Evolutionary conservation across 2,113 vertebrate genomes (phyloP).

Genomic region (Chaetops frenatus): DNA sequence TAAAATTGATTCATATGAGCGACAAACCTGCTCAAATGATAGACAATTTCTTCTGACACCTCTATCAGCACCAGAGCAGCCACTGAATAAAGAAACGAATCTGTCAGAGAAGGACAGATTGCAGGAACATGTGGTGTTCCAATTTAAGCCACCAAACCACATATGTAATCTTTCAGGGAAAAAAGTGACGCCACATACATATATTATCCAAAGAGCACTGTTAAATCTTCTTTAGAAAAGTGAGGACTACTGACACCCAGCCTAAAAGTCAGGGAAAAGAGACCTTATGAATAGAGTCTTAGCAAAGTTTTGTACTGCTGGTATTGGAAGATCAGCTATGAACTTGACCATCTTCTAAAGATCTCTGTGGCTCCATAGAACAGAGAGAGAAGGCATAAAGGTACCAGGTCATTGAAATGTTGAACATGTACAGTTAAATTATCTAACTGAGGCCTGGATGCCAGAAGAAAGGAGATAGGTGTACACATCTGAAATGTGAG

Average conservation of each 20-base stretch:
- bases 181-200: not conserved
- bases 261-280: not conserved
- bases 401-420: not conserved
- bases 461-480: not conserved
- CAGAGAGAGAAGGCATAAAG: not conserved
- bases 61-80: constrained; percentile 14
- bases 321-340: not conserved
- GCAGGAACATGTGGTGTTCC: not conserved
- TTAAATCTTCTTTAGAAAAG: not conserved
- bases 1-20: constrained; percentile 22
- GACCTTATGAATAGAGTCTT: not conserved
- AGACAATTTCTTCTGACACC: constrained; percentile 29
- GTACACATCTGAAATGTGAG: not conserved
- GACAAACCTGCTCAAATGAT: not conserved
- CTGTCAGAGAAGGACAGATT: constrained; percentile 23
- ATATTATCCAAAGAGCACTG: not conserved
- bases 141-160: constrained; percentile 2
- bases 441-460: not conserved
- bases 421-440: not conserved
- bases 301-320: not conserved
- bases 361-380: not conserved
- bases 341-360: not conserved
- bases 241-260: not conserved
- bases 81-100: not conserved
- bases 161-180: not conserved